Evolutionary conservation across 2,888 invertebrate genomes (phyloP), one percentile per base, ranked within the genome.

Genomic region (Melieria picta): DNA sequence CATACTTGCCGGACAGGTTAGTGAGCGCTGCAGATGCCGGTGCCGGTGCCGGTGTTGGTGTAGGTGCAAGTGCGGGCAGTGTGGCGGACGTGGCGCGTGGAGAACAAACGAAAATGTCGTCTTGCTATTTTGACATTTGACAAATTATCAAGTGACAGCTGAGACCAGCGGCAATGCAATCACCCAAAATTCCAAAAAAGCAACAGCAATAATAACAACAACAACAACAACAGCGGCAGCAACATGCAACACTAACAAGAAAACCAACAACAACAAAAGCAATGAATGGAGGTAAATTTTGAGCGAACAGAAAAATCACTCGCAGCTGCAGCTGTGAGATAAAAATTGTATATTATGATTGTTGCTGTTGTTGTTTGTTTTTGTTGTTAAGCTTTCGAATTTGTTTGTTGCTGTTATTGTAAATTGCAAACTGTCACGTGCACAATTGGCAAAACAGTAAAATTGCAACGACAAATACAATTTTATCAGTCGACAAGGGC

Each of bases 121-220:
- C 50, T 47, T 48, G 30, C 64, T 64, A 65, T 65, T 65, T 16
- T 56, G 65, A 57, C 57, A 57, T 43, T 55, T 46, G 65, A 65
- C 57, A 65, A 65, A 43, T 46, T 65, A 55, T 43, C 65, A 65
- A 48, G 50, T 63, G 63, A 63, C 57, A 50, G 16, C 7, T 52
- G 52, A 52, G n/a, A 52, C 47, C 64, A 64, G 64, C 52, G 64
- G 48, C 64, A 50, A 30, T 10, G 52, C 11, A 52, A 67, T 61
- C 62, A 50, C 68, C 62, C 71, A 71, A 70, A 68, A 68, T 48
- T 71, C 70, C 65, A 72, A 70, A 66, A 66, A 67, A 56, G 50
- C 68, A 65, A n/a, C 6, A 57, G 65, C 55, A 64, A 30, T 42
- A 73, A 63, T 5, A 65, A 56, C 52, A 60, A 52, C 10, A 43